Percentiles rank a stretch among this genome's conserved stretches.
Conservation (phyloP, 2,888 invertebrate species). For the Celastrina argiolus region DNA sequence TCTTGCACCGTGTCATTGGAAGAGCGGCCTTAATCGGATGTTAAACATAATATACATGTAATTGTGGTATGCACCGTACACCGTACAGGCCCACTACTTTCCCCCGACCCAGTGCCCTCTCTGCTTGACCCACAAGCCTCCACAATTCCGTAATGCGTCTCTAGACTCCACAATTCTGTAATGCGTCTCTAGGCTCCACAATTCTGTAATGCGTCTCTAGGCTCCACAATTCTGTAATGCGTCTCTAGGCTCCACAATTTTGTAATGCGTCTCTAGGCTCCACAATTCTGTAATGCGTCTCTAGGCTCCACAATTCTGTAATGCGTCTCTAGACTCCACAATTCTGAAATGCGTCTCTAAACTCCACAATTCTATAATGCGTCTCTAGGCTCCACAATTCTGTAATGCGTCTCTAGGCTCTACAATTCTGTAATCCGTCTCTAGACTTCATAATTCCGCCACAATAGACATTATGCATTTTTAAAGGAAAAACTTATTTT, state of each 20-base stretch:
- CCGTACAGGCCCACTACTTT: conserved; percentile 68
- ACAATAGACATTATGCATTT: too few relatives aligned
- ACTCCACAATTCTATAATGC: conserved; percentile 58
- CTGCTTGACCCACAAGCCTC: conserved; percentile 65
- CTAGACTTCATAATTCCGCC: too few relatives aligned
- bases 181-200: conserved; percentile 46
- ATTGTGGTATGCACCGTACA: conserved; percentile 64
- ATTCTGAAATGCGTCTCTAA: conserved; percentile 60
- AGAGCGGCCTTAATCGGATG: conserved; percentile 36
- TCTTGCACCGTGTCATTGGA: conserved; percentile 32
- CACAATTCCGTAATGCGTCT: conserved; percentile 66
- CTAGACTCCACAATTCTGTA: conserved; percentile 52
- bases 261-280: conserved; percentile 54
- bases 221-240: conserved; percentile 40
- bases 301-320: conserved; percentile 40
- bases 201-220: neutral
- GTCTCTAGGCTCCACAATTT: conserved; percentile 60
- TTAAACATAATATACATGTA: conserved; percentile 45
- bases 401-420: too few relatives aligned
- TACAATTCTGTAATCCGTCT: too few relatives aligned
- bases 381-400: too few relatives aligned
- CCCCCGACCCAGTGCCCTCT: conserved; percentile 76
- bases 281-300: conserved; percentile 66
- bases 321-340: conserved; percentile 49
- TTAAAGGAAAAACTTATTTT: too few relatives aligned